phyloP scores from a whole-genome alignment of 2,888 invertebrate species.

The Stegana nigrithorax region DNA sequence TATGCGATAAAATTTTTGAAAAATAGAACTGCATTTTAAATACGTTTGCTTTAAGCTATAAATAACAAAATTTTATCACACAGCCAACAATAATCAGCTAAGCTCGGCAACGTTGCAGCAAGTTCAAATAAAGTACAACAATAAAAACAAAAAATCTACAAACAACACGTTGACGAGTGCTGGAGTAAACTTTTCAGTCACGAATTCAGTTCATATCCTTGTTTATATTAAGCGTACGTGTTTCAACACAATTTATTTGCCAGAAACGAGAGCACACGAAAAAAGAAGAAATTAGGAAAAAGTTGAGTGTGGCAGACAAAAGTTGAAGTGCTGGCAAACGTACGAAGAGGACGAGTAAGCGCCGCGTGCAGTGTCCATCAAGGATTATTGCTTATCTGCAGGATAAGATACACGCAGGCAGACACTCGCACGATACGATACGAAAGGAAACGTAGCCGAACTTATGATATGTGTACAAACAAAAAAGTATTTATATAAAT shows the following conservation, averaged over 20 bases:
- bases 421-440: background rate
- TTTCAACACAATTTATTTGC: slow-evolving; percentile 42
- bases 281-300: too few species aligned
- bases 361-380: slow-evolving; percentile 41
- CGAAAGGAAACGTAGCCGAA: slow-evolving; percentile 11
- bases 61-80: slow-evolving; percentile 60
- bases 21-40: too few species aligned
- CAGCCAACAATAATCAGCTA: background rate
- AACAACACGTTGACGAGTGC: background rate
- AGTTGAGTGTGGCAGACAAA: too few species aligned
- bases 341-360: slow-evolving; percentile 14
- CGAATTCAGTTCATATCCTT: slow-evolving; percentile 62
- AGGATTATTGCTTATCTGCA: slow-evolving; percentile 53
- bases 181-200: slow-evolving; percentile 55
- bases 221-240: slow-evolving; percentile 63
- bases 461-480: slow-evolving; percentile 7
- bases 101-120: background rate
- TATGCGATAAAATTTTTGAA: too few species aligned
- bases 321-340: too few species aligned
- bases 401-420: slow-evolving; percentile 19
- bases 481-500: slow-evolving; percentile 6
- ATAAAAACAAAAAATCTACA: background rate
- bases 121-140: background rate
- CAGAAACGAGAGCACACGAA: too few species aligned
- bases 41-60: slow-evolving; percentile 62